These are phyloP conservation scores for Apeltes quadracus DNA, from an alignment of 2,113 vertebrate genomes.

Conservation along the genomic window DNA sequence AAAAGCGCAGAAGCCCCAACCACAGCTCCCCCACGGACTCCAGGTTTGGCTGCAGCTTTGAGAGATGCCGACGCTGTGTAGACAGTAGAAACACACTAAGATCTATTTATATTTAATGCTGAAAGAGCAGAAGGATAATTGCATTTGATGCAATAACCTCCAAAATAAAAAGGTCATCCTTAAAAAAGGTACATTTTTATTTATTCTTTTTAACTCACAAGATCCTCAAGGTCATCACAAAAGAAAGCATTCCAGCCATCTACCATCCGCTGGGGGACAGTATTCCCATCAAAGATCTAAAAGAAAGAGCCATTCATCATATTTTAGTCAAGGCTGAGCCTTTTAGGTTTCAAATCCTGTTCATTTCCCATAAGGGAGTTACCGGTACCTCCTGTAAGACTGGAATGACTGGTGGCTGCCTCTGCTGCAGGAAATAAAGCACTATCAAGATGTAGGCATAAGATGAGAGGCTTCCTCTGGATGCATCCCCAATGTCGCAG, in stretches of 20 bases:
- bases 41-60: conserved; percentile 86
- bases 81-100: not conserved
- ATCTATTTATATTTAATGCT: not conserved
- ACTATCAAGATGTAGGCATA: conserved; percentile 99
- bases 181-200: not conserved
- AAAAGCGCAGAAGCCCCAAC: conserved; percentile 94
- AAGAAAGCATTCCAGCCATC: conserved; percentile 99
- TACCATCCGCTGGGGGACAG: conserved; percentile 93
- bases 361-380: not conserved
- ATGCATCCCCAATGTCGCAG: conserved; percentile 98
- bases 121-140: not conserved
- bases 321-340: not conserved
- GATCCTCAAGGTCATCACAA: conserved; percentile 90
- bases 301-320: not conserved
- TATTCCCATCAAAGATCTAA: conserved; percentile 93
- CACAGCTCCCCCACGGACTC: conserved; percentile 96
- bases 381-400: conserved; percentile 93
- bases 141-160: too few relatives aligned
- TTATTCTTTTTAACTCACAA: conserved; percentile 81
- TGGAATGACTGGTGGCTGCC: conserved; percentile 94
- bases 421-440: conserved; percentile 97
- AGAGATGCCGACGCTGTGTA: conserved; percentile 84
- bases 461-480: conserved; percentile 97
- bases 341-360: not conserved
- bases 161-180: not conserved